Base-by-base conservation (phyloP, 2,113 vertebrate species). In the Tragulus kanchil region DNA sequence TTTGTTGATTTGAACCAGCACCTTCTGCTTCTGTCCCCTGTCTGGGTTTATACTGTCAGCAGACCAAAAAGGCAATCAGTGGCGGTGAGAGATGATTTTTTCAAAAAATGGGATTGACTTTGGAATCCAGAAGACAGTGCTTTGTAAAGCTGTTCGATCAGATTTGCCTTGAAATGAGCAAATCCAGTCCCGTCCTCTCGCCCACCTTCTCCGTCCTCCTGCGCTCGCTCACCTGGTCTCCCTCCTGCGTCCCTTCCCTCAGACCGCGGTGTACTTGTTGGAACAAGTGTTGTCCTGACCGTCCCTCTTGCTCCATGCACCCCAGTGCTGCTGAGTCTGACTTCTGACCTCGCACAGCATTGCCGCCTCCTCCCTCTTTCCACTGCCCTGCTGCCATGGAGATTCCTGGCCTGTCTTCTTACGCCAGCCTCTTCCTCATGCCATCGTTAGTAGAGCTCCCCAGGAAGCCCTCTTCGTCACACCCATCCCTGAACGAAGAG, bases 231-330 rank as follows among this genome's bases (percentile, higher is more conserved):
- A 79, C 81, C 88, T 79, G 87, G 71, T 19, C 87, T n/a, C 56
- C 56, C 52, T 71, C 50, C 58, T 2, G 0, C 13, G 3, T 28
- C 6, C 67, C 78, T 90, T 62, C 67, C 65, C 84, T 79, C 78
- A 59, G 65, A 8, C 50, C 0, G 16, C n/a, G 36, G 45, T 8
- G 84, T 21, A 78, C 89, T 19, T 67, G 54, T 6, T 86, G 82
- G 59, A 7, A 79, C 95, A 83, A 65, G 87, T 50, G 52, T n/a
- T 67, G 59, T 61, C 93, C 26, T 79, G 79, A 83, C 54, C 93
- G 52, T 64, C 26, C n/a, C 2, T 62, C 54, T 88, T 0, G 11
- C 61, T 75, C 67, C 8, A 0, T 28, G 56, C 58, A 48, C 73
- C 75, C 61, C 26, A 58, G 85, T 21, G 71, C 48, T 61, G 83